phyloP scores from a whole-genome alignment of 2,888 invertebrate species.

The Scrobipalpa atriplicella region DNA sequence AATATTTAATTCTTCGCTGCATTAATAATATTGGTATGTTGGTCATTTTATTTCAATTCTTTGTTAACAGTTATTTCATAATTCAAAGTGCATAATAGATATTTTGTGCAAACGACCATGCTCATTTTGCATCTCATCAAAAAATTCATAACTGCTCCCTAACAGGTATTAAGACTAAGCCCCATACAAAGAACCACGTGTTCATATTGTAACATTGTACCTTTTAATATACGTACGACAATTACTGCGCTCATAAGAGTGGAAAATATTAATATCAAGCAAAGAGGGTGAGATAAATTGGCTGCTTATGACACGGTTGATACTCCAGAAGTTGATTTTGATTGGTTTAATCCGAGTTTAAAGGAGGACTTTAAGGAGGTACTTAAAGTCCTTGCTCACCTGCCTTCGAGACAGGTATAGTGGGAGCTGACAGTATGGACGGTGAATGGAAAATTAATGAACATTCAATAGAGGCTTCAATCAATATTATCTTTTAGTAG shows the following conservation, averaged over 20 bases:
- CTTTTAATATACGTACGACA: conserved; percentile 72
- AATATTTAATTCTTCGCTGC: too few species aligned
- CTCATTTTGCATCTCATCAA: conserved; percentile 26
- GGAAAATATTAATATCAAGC: conserved; percentile 73
- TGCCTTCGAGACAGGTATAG: conserved; percentile 16
- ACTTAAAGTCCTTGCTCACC: conserved; percentile 25
- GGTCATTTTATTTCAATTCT: too few species aligned
- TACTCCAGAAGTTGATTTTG: conserved; percentile 26
- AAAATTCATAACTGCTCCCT: conserved; percentile 47
- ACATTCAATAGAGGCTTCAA: conserved; percentile 17
- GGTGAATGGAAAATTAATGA: conserved; percentile 22
- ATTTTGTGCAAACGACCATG: conserved; percentile 6
- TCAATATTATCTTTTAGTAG: conserved; percentile 18
- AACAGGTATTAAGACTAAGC: conserved; percentile 26
- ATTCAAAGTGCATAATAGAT: neutral
- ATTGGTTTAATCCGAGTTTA: conserved; percentile 24
- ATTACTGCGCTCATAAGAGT: conserved; percentile 70
- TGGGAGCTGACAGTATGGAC: neutral
- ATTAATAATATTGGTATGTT: too few species aligned
- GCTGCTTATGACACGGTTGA: conserved; percentile 52
- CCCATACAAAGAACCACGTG: conserved; percentile 58
- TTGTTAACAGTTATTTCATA: neutral
- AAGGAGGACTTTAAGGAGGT: conserved; percentile 20
- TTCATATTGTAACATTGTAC: conserved; percentile 46
- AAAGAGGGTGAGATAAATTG: conserved; percentile 63